These are phyloP conservation scores for Cyrtodaria siliqua DNA, from an alignment of 2,888 invertebrate genomes.

Conservation along the genomic window DNA sequence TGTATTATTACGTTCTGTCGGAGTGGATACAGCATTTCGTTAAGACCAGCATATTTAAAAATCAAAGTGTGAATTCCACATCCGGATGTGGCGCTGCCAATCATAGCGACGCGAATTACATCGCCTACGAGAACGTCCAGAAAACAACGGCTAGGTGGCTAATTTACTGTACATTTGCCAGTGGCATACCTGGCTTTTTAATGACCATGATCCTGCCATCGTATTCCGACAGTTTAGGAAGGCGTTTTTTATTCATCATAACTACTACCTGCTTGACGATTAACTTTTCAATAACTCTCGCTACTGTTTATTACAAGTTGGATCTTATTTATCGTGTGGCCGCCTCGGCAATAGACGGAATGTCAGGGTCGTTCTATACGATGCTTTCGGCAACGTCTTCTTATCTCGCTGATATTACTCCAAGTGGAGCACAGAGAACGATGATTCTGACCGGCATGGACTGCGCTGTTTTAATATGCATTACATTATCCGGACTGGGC, in stretches of 20 bases:
- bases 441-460: constrained; percentile 43
- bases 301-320: constrained; percentile 58
- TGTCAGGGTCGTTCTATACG: constrained; percentile 31
- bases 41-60: background rate
- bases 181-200: constrained; percentile 34
- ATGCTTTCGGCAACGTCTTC: constrained; percentile 28
- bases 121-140: constrained; percentile 25
- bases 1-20: constrained; percentile 15
- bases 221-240: constrained; percentile 59
- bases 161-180: constrained; percentile 32
- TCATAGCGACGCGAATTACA: constrained; percentile 29
- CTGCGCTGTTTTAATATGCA: constrained; percentile 14
- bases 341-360: constrained; percentile 49
- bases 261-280: constrained; percentile 43
- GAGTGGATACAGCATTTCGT: constrained; percentile 42
- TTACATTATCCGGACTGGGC: constrained; percentile 32
- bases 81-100: constrained; percentile 13
- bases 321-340: constrained; percentile 49
- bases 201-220: constrained; percentile 39
- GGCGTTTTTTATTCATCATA: constrained; percentile 58
- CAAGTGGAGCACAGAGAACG: constrained; percentile 31
- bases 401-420: constrained; percentile 60
- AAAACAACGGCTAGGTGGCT: constrained; percentile 42
- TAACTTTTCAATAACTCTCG: constrained; percentile 14
- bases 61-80: background rate